phyloP scores from a whole-genome alignment of 2,888 invertebrate species.

The Thereva unica region DNA sequence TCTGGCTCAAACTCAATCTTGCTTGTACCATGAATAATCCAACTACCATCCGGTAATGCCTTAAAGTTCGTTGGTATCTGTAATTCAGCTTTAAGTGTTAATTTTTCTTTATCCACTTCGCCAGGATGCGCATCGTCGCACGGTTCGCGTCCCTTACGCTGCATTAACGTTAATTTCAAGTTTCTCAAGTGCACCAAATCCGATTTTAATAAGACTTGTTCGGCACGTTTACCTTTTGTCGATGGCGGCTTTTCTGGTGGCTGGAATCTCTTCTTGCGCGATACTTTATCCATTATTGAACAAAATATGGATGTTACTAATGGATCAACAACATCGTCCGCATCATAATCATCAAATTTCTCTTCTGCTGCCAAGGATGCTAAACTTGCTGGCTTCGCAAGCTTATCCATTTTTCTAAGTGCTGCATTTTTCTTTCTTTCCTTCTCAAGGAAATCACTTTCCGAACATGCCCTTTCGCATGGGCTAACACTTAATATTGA shows the following conservation, averaged over 20 bases:
- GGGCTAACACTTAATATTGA: conserved; percentile 43
- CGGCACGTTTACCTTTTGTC: conserved; percentile 46
- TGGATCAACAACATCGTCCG: conserved; percentile 47
- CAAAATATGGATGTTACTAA: conserved; percentile 48
- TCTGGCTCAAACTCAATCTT: conserved; percentile 49
- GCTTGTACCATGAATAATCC: conserved; percentile 63
- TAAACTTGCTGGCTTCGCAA: conserved; percentile 47
- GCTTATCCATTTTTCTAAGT: conserved; percentile 28
- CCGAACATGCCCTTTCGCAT: conserved; percentile 43
- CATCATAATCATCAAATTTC: conserved; percentile 45
- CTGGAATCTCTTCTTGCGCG: conserved; percentile 22
- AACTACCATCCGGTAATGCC: conserved; percentile 62
- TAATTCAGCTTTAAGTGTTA: conserved; percentile 61
- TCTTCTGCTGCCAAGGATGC: conserved; percentile 50
- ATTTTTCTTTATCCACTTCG: conserved; percentile 18
- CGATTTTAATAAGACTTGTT: conserved; percentile 49
- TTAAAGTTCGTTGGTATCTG: conserved; percentile 64
- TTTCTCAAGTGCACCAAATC: conserved; percentile 51
- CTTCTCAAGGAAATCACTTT: conserved; percentile 37
- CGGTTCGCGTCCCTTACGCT: conserved; percentile 53
- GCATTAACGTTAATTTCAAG: conserved; percentile 48
- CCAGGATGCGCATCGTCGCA: conserved; percentile 41
- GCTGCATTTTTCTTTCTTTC: conserved; percentile 38
- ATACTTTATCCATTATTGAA: conserved; percentile 45
- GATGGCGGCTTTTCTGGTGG: conserved; percentile 42